phyloP scores from a whole-genome alignment of 2,113 vertebrate species.

The Nasalis larvatus region DNA sequence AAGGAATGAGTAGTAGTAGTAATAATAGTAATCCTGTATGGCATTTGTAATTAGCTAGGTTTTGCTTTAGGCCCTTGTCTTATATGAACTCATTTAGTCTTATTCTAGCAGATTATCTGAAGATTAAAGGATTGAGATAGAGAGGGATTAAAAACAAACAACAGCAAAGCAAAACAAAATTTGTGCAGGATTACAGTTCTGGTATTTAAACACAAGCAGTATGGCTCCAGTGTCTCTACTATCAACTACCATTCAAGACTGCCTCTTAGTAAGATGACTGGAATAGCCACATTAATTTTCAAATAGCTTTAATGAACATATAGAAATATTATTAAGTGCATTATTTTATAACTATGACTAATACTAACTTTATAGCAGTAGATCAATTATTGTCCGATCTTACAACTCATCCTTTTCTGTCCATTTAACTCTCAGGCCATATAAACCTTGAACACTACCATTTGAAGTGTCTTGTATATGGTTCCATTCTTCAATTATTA shows the following conservation, averaged over 20 bases:
- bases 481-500: background rate
- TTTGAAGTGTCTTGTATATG: background rate
- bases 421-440: background rate
- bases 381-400: background rate
- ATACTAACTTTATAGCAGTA: background rate
- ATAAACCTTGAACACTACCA: background rate
- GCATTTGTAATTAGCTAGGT: background rate
- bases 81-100: background rate
- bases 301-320: background rate
- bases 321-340: background rate
- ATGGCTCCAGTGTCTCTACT: background rate
- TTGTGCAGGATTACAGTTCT: background rate
- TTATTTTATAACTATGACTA: background rate
- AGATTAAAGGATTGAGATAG: background rate
- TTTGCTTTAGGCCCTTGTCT: background rate
- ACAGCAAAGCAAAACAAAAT: background rate
- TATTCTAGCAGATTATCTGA: background rate
- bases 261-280: background rate
- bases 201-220: background rate
- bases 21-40: background rate
- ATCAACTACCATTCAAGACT: background rate
- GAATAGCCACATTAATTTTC: background rate
- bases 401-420: background rate
- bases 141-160: background rate
- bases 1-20: background rate